Conservation (phyloP, 2,888 invertebrate species). For the Acleris holmiana region DNA sequence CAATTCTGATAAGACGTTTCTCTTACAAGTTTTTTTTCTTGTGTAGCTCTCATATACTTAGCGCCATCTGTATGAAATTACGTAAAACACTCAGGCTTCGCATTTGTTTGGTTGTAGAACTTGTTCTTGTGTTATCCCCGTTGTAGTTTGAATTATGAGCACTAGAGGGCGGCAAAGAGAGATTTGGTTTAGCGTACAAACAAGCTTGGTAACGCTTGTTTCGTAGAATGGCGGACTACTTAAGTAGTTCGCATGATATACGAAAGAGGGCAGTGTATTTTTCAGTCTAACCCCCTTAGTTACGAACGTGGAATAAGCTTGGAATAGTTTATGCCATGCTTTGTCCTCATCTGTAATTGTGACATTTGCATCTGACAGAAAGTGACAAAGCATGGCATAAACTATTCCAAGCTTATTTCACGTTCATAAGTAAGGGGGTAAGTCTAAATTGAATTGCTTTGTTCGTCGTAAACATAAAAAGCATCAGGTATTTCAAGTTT, state of each 20-base stretch:
- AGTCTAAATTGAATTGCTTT: neutral
- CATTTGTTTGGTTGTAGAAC: too few relatives aligned
- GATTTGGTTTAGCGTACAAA: neutral
- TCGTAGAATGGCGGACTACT: neutral
- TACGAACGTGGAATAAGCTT: too few relatives aligned
- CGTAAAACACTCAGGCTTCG: neutral
- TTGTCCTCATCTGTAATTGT: too few relatives aligned
- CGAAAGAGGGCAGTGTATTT: slow-evolving; percentile 21
- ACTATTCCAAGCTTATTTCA: too few relatives aligned
- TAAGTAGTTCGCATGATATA: slow-evolving; percentile 10
- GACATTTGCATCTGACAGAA: too few relatives aligned
- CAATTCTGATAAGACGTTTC: neutral
- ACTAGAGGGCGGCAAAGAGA: slow-evolving; percentile 4
- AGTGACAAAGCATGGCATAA: too few relatives aligned
- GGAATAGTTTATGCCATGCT: too few relatives aligned
- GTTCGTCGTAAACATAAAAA: too few relatives aligned
- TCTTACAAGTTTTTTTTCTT: neutral
- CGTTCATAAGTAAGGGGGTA: too few relatives aligned
- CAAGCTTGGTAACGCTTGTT: neutral
- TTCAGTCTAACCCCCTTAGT: too few relatives aligned
- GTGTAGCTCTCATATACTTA: neutral
- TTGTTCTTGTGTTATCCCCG: neutral
- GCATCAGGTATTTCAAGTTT: too few relatives aligned
- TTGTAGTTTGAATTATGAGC: slow-evolving; percentile 15
- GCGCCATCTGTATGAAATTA: slow-evolving; percentile 26